phyloP scores from a whole-genome alignment of 2,113 vertebrate genomes.

The Chelonoidis abingdonii region DNA sequence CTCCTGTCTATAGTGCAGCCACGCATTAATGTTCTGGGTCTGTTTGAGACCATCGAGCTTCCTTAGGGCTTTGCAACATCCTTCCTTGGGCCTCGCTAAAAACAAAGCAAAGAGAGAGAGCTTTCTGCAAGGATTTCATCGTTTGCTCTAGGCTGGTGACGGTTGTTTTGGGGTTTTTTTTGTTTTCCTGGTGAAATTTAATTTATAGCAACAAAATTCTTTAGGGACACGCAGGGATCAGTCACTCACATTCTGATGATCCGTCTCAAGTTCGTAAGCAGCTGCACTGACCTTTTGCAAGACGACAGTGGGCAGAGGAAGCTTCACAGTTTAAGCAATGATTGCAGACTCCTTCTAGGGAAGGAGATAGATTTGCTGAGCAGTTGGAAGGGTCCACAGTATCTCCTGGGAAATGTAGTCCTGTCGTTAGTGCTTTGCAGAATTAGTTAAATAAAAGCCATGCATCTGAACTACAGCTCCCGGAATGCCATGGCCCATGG shows the following conservation, averaged over 20 bases:
- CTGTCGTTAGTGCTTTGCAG: slow-evolving; percentile 86
- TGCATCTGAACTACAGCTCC: slow-evolving; percentile 88
- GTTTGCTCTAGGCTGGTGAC: slow-evolving; percentile 7
- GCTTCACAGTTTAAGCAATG: slow-evolving; percentile 64
- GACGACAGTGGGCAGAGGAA: neutral
- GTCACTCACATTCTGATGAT: accelerated
- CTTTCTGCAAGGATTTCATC: neutral
- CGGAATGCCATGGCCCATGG: slow-evolving; percentile 80
- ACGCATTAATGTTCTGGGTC: neutral
- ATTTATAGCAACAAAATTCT: neutral
- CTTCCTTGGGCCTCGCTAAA: neutral
- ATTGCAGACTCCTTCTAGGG: slow-evolving; percentile 38
- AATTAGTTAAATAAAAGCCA: slow-evolving; percentile 89
- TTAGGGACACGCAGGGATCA: neutral
- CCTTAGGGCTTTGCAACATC: accelerated
- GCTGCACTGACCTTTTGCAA: neutral
- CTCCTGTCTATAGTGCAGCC: neutral
- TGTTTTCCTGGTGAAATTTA: neutral
- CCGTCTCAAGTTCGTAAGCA: accelerated
- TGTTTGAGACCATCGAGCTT: neutral
- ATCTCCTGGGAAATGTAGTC: slow-evolving; percentile 79
- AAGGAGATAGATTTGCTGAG: slow-evolving; percentile 65
- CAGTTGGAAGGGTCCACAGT: slow-evolving; percentile 65
- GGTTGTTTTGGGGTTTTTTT: neutral
- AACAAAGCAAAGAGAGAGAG: neutral